phyloP scores from a whole-genome alignment of 2,888 invertebrate genomes.

The Lumbricus terrestris region DNA sequence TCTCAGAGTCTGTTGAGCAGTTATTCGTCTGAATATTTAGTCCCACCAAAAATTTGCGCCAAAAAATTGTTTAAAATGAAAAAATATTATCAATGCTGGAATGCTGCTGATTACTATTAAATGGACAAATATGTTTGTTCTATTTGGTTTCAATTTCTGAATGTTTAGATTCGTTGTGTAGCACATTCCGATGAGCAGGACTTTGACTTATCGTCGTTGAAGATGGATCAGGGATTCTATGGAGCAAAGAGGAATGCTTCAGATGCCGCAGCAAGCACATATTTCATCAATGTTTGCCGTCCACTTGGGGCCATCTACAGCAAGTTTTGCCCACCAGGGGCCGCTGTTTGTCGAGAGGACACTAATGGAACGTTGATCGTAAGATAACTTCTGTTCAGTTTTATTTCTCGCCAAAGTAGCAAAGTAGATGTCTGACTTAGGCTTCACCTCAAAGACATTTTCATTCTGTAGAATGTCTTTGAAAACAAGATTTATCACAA shows the following conservation, averaged over 20 bases:
- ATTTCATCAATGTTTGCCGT: conserved; percentile 4
- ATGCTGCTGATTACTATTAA: no score
- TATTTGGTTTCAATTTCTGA: background rate
- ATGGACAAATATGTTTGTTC: no score
- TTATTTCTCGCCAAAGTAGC: background rate
- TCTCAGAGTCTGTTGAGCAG: no score
- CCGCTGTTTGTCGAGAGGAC: background rate
- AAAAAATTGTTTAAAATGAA: no score
- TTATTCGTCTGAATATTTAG: background rate
- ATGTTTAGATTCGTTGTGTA: conserved; percentile 4
- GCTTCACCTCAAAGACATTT: background rate
- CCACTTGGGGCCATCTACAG: background rate
- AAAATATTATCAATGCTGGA: no score
- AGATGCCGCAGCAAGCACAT: background rate
- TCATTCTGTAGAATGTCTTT: background rate
- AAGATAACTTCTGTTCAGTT: background rate
- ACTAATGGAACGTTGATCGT: background rate
- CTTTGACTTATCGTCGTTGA: background rate
- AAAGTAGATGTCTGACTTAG: background rate
- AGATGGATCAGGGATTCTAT: background rate
- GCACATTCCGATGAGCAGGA: conserved; percentile 10
- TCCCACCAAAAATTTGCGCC: no score
- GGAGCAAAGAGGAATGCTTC: background rate
- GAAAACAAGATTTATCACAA: background rate
- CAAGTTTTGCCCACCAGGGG: background rate